These are phyloP conservation scores for Seladonia tumulorum DNA, from an alignment of 2,888 invertebrate genomes.

Conservation along the genomic window DNA sequence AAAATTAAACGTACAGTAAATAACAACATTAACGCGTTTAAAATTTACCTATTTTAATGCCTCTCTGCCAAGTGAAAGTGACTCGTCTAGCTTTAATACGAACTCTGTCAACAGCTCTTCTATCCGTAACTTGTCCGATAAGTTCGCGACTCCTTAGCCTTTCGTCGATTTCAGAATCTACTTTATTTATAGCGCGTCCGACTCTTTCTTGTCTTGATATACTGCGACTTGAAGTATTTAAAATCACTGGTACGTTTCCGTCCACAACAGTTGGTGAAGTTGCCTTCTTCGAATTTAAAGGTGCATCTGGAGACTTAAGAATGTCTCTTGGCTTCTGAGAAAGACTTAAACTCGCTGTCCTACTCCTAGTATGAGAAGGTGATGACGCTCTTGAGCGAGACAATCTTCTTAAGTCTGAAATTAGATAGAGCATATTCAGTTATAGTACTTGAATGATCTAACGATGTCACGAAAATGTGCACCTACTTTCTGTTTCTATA, in stretches of 20 bases:
- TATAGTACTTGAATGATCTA: background rate
- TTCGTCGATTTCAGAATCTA: conserved; percentile 89
- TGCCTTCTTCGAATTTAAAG: conserved; percentile 47
- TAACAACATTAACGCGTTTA: background rate
- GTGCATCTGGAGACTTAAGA: conserved; percentile 69
- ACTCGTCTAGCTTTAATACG: conserved; percentile 92
- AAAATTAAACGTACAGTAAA: no score
- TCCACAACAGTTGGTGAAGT: conserved; percentile 63
- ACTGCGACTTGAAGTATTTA: conserved; percentile 67
- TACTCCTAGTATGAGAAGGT: conserved; percentile 72
- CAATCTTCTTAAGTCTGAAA: conserved; percentile 67
- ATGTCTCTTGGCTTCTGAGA: conserved; percentile 72
- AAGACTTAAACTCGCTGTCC: conserved; percentile 70
- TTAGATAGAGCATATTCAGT: conserved; percentile 11
- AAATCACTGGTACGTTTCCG: conserved; percentile 61
- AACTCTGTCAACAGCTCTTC: conserved; percentile 86
- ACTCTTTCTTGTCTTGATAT: conserved; percentile 80
- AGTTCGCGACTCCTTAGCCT: conserved; percentile 86
- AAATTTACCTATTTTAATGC: conserved; percentile 90
- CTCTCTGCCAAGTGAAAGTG: conserved; percentile 97
- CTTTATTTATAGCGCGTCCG: conserved; percentile 85
- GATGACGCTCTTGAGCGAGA: conserved; percentile 78
- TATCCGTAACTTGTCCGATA: conserved; percentile 88
- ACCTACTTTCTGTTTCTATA: conserved; percentile 70
- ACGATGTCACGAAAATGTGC: background rate